Base-by-base conservation (phyloP, 2,888 invertebrate genomes). In the Mythimna vitellina region DNA sequence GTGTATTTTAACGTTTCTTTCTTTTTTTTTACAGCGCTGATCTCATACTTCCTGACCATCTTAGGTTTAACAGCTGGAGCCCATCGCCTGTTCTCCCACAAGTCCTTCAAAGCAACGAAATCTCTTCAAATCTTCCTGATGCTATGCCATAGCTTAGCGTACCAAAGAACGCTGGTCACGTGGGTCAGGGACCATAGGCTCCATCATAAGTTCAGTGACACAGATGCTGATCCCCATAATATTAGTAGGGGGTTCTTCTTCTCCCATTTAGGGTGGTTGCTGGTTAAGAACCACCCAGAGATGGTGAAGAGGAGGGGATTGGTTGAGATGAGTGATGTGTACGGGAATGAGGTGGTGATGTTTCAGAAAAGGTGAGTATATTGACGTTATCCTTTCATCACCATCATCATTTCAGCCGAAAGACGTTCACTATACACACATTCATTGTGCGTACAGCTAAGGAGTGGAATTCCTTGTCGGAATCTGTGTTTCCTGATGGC, bases 251-350 rank as follows among this genome's bases (percentile, higher is more conserved):
- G 98, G 1, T 98, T 98, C 93, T 98, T 98, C 95, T 98, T 98
- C 92, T 96, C 98, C 0, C 98, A 98, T 91, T 95, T 98, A 68
- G 98, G 98, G 9, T 98, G 98, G 98, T 92, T 98, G 53, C 87
- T 98, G 73, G 97, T 97, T 82, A 96, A 96, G 74, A 98, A 98
- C 89, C 98, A 98, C 87, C 97, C 97, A 0, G 97, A 97, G 78
- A 97, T 98, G 20, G 97, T 94, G 81, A 94, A 92, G 49, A 97
- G 97, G 88, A 98, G 98, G 65, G 97, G 97, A 71, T 92, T 95
- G 53, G 94, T 98, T 62, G 98, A 98, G 86, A 87, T 98, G 86
- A 96, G 96, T 29, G 98, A 98, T 89, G 94, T 98, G 25, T 93
- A 95, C 78, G 93, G 91, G 14, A 98, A 98, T 89, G 97, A 97